phyloP scores from a whole-genome alignment of 1,140 invertebrate species.

The Drosophila grimshawi region DNA sequence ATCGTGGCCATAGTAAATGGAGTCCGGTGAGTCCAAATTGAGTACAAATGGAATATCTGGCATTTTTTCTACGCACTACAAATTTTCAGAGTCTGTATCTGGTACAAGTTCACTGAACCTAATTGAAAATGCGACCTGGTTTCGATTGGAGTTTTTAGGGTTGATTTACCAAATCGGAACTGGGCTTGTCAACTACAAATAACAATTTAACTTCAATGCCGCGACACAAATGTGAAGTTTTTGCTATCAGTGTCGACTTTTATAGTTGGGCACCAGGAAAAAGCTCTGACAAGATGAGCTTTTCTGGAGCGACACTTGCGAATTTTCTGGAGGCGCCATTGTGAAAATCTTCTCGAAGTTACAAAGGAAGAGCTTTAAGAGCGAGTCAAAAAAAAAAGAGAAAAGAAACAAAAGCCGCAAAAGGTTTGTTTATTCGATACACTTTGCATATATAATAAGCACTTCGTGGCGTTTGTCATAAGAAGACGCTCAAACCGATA shows the following conservation, averaged over 20 bases:
- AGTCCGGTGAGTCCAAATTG: constrained; percentile 71
- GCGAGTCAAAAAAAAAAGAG: background rate
- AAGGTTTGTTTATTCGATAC: constrained; percentile 32
- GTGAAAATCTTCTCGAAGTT: constrained; percentile 13
- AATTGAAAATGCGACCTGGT: constrained; percentile 48
- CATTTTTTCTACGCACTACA: constrained; percentile 52
- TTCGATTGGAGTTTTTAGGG: constrained; percentile 38
- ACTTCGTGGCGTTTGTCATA: constrained; percentile 20
- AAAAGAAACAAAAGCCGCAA: constrained; percentile 32
- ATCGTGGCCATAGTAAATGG: constrained; percentile 77
- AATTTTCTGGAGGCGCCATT: constrained; percentile 18
- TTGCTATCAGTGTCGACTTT: constrained; percentile 32
- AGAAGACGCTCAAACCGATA: constrained; percentile 19
- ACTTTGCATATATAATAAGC: constrained; percentile 19
- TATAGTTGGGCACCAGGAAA: constrained; percentile 37
- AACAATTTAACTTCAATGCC: constrained; percentile 52
- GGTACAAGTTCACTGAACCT: constrained; percentile 67
- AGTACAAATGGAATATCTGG: constrained; percentile 76
- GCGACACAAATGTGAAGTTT: constrained; percentile 64
- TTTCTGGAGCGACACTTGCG: constrained; percentile 44
- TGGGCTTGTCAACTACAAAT: constrained; percentile 1
- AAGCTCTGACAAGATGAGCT: constrained; percentile 51
- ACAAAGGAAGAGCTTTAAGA: constrained; percentile 30
- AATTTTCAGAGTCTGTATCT: constrained; percentile 64
- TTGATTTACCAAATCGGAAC: constrained; percentile 39